Percentiles rank a stretch among this genome's conserved stretches.
Conservation (phyloP, 2,888 invertebrate genomes). For the Drosophila vallismaia region DNA sequence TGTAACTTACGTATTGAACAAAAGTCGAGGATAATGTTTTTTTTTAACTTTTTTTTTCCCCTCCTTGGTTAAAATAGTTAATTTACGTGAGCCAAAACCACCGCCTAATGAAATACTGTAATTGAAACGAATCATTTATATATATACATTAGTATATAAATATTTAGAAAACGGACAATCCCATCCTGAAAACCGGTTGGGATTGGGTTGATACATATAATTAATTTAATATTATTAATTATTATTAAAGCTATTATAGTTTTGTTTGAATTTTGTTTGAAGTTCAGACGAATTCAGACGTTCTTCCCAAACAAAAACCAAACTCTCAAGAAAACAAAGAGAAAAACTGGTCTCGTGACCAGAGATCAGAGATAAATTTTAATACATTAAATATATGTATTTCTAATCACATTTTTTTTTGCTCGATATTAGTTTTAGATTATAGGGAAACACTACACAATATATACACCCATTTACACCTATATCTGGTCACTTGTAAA, state of each 20-base stretch:
- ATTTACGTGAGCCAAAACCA: slow-evolving; percentile 47
- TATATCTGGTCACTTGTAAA: slow-evolving; percentile 81
- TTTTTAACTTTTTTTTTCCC: not conserved
- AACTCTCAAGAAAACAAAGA: slow-evolving; percentile 25
- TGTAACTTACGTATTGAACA: slow-evolving; percentile 17
- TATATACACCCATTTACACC: slow-evolving; percentile 45
- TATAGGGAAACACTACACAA: slow-evolving; percentile 5
- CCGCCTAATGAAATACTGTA: slow-evolving; percentile 49
- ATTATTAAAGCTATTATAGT: not conserved
- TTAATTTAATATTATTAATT: not conserved
- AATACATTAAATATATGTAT: slow-evolving; percentile 4
- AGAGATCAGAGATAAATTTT: slow-evolving; percentile 11
- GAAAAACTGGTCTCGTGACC: not conserved
- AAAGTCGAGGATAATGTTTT: not conserved
- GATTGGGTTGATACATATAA: not conserved
- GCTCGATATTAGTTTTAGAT: slow-evolving; percentile 12
- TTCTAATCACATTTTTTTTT: slow-evolving; percentile 9
- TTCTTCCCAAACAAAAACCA: slow-evolving; percentile 29
- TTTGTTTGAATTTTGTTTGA: not conserved
- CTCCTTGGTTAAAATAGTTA: slow-evolving; percentile 32
- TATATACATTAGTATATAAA: slow-evolving; percentile 3
- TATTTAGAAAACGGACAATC: not conserved
- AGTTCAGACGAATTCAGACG: not conserved
- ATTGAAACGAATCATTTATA: slow-evolving; percentile 14
- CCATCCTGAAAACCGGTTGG: not conserved